Base-by-base conservation (phyloP, 2,797 vertebrate genomes). In the Cephalopachus bancanus region DNA sequence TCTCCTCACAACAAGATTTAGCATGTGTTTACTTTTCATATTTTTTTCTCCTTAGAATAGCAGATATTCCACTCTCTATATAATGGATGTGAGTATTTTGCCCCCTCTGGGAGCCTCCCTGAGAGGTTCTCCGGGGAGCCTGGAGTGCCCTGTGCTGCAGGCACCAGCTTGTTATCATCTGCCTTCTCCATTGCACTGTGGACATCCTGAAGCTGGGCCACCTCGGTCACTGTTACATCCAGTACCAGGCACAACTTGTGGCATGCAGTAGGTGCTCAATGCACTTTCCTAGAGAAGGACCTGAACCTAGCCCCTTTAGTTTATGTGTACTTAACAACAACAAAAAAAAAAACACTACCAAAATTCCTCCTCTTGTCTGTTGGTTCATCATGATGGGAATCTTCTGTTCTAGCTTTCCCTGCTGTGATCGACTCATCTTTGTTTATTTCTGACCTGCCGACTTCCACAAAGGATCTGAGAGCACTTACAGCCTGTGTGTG, bases 371-470 rank as follows among this genome's bases (percentile, higher is more conserved):
- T 85, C 72, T 59, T 57, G 95, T 53, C 26, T 2, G 55, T 85
- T 3, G 0, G 72, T 62, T 71, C 22, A 15, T 94, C 91, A 4
- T 89, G 93, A 91, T 33, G 83, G 89, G 96, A 78, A 72, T 67
- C 71, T 75, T 96, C 96, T 95, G 90, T 64, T 94, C 95, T 1
- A 26, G 49, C 81, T 62, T 49, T 49, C 37, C 93, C 93, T 10
- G 74, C 95, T 76, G 96, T 4, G 90, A 72, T 1, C 0, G 10
- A 94, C 87, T 93, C 65, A 93, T 78, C 89, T 94, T 89, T 96
- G 97, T 97, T 98, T 97, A 96, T 94, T 94, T 87, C 93, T 0
- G 5, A 93, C 96, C 96, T 4, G 96, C 85, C 3, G 81, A 26
- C 83, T 89, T 60, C 81, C 91, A 96, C 96, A 95, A 97, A 97